Conservation (phyloP, 2,797 vertebrate genomes). For the Diplodus sargus region DNA sequence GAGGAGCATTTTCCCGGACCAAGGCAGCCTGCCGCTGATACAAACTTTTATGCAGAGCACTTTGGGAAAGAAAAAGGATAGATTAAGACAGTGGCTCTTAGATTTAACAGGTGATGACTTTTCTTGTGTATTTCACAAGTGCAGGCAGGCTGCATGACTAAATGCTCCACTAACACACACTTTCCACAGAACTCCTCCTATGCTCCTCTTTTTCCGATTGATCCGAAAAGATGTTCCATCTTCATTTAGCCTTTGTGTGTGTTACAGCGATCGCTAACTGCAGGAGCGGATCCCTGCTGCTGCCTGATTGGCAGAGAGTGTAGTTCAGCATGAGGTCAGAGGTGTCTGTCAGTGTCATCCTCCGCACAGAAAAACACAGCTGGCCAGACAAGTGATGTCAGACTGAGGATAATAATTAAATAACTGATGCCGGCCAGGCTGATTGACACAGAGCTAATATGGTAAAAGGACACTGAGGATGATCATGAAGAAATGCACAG, state of each 20-base stretch:
- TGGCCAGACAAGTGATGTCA: conserved; percentile 80
- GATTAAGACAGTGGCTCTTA: conserved; percentile 29
- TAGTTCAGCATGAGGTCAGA: conserved; percentile 80
- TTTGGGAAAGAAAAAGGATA: conserved; percentile 21
- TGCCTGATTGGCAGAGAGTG: conserved; percentile 67
- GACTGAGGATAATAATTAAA: conserved; percentile 76
- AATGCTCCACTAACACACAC: conserved; percentile 41
- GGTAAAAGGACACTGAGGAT: conserved; percentile 26
- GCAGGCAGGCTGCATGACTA: conserved; percentile 30
- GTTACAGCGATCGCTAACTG: conserved; percentile 57
- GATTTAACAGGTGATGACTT: conserved; percentile 50
- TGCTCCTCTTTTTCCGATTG: conserved; percentile 38
- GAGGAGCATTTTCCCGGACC: conserved; percentile 48
- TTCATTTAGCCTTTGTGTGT: conserved; percentile 45
- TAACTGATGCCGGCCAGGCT: conserved; percentile 65
- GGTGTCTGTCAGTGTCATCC: conserved; percentile 76
- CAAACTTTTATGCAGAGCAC: conserved; percentile 31
- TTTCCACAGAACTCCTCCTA: conserved; percentile 56
- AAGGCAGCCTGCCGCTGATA: conserved; percentile 45
- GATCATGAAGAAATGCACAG: conserved; percentile 6
- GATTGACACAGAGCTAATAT: conserved; percentile 63
- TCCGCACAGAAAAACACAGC: conserved; percentile 84
- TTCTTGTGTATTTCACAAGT: conserved; percentile 11
- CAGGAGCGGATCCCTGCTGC: conserved; percentile 52
- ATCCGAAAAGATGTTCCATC: conserved; percentile 62